These are phyloP conservation scores for Myodes glareolus DNA, from an alignment of 2,113 vertebrate species.

Conservation along the genomic window DNA sequence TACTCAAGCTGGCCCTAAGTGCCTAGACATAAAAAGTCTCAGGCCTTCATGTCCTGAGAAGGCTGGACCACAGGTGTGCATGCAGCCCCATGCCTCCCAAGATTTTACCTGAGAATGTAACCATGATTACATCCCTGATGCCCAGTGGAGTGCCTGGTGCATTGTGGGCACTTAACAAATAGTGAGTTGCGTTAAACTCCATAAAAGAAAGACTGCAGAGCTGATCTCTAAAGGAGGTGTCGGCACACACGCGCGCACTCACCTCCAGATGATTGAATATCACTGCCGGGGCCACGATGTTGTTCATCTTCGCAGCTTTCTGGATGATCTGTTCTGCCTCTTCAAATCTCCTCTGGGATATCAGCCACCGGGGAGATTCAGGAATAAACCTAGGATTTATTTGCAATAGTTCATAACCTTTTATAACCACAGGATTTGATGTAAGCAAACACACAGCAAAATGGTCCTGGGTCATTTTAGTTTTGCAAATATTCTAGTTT, in stretches of 20 bases:
- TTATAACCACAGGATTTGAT: neutral
- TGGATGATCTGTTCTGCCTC: constrained; percentile 92
- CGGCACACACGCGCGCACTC: neutral
- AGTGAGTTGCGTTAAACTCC: neutral
- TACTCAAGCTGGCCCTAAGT: neutral
- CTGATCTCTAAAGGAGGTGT: neutral
- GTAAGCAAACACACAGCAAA: neutral
- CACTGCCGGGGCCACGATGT: constrained; percentile 80
- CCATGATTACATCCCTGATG: neutral
- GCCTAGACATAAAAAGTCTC: neutral
- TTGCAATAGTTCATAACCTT: constrained; percentile 41
- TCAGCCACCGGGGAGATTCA: constrained; percentile 96
- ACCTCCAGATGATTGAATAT: constrained; percentile 89
- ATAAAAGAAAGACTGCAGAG: neutral
- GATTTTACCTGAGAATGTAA: neutral
- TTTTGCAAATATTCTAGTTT: constrained; percentile 38
- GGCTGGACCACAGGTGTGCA: neutral
- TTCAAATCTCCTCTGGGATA: constrained; percentile 90
- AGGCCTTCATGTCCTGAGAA: neutral
- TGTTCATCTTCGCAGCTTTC: constrained; percentile 91
- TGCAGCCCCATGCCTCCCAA: neutral
- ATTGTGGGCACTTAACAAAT: neutral
- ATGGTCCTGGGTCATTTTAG: constrained; percentile 8
- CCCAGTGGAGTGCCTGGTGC: neutral
- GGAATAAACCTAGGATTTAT: constrained; percentile 91